Base-by-base conservation (phyloP, 2,797 vertebrate species). In the Melanotaenia trifasciata region DNA sequence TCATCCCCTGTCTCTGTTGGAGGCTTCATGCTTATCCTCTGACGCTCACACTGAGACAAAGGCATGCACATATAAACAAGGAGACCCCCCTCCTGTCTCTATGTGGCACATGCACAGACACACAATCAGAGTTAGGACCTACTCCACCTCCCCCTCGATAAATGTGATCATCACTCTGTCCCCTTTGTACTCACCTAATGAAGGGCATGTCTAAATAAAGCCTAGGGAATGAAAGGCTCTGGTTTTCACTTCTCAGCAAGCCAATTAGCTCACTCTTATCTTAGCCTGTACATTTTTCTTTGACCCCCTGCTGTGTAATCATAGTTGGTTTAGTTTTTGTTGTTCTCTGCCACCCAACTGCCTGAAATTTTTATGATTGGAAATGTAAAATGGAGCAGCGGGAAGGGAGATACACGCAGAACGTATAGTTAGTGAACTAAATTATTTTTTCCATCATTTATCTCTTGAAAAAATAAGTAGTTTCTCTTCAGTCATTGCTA, bases 131-230 rank as follows among this genome's bases (percentile, higher is more conserved):
- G 33, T 35, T 47, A 60, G 58, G 40, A 5, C 36, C 9, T 16
- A 14, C 35, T 9, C 65, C 40, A 50, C 78, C 81, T 53, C 63
- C 61, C 45, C 58, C 10, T 35, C 73, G 72, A 79, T 84, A 75
- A 77, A 84, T 78, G 84, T 76, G 81, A 89, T 90, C 82, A 83
- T 74, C 72, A 70, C 58, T 70, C 13, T 32, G 73, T 78, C 88
- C 81, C 82, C 74, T 83, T 69, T 84, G 74, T 74, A 66, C 74
- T 75, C 71, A 65, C 77, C 82, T 90, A 90, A 92, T 84, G 74
- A 90, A 90, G 89, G 88, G 78, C 88, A 87, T 58, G 78, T 89
- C 88, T 89, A 86, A 86, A 90, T 91, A 87, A 90, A 90, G 87
- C 79, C 63, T 40, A 6, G 59, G 70, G 78, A 87, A 87, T 74